Evolutionary conservation across 2,113 vertebrate genomes (phyloP).

Genomic region (Malurus elegans): DNA sequence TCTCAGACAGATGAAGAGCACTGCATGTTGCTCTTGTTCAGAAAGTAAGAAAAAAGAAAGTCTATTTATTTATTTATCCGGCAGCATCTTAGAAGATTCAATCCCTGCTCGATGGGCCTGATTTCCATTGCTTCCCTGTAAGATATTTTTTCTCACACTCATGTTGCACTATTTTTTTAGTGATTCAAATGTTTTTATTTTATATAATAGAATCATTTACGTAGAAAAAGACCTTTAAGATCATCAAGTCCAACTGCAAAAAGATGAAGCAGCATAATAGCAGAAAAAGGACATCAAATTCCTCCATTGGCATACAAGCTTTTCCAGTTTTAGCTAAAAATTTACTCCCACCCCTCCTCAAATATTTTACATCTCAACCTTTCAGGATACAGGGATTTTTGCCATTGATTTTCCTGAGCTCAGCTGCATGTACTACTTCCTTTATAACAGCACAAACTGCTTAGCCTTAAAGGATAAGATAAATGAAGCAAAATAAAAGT

Average conservation of each 20-base stretch:
- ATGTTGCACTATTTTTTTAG: not conserved
- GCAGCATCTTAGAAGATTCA: conserved; percentile 11
- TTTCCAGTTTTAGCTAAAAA: not conserved
- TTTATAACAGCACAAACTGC: not conserved
- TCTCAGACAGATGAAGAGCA: conserved; percentile 40
- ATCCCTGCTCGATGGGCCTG: not conserved
- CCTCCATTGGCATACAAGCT: not conserved
- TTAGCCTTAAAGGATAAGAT: not conserved
- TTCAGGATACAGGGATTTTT: not conserved
- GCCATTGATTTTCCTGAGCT: not conserved
- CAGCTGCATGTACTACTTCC: not conserved
- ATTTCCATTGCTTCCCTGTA: not conserved
- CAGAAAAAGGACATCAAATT: not conserved
- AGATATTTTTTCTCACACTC: not conserved
- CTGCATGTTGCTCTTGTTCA: not conserved
- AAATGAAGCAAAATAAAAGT: not conserved
- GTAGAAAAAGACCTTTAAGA: not conserved
- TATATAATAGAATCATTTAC: not conserved
- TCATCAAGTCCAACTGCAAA: not conserved
- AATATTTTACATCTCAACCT: not conserved
- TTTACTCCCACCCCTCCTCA: not conserved
- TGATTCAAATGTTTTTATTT: not conserved
- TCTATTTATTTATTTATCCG: conserved; percentile 58
- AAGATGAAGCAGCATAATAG: not conserved
- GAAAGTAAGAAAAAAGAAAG: conserved; percentile 17